Evolutionary conservation across 2,113 vertebrate species (phyloP).

Genomic region (Xenopus tropicalis): UCB_Xtro_10.0 CM004450.2:101279501-101280000

Average conservation of each 20-base stretch:
- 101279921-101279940: neutral
- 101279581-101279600: conserved; percentile 44
- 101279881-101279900: neutral
- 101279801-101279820: too few species aligned
- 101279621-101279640: conserved; percentile 56
- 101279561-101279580: conserved; percentile 64
- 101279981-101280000: too few species aligned
- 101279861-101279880: too few species aligned
- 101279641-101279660: conserved; percentile 57
- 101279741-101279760: conserved; percentile 38
- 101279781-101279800: too few species aligned
- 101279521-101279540: neutral
- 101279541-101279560: neutral
- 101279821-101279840: too few species aligned
- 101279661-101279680: conserved; percentile 56
- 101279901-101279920: neutral
- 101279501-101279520: too few species aligned
- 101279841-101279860: too few species aligned
- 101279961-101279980: too few species aligned
- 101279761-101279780: neutral
- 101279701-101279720: conserved; percentile 36
- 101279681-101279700: conserved; percentile 25
- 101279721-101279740: conserved; percentile 44
- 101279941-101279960: too few species aligned
- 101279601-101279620: conserved; percentile 55